Percentiles rank a stretch among this genome's conserved stretches.
phyloP scores from a whole-genome alignment of 2,888 invertebrate species.

The Agelastica alni region DNA sequence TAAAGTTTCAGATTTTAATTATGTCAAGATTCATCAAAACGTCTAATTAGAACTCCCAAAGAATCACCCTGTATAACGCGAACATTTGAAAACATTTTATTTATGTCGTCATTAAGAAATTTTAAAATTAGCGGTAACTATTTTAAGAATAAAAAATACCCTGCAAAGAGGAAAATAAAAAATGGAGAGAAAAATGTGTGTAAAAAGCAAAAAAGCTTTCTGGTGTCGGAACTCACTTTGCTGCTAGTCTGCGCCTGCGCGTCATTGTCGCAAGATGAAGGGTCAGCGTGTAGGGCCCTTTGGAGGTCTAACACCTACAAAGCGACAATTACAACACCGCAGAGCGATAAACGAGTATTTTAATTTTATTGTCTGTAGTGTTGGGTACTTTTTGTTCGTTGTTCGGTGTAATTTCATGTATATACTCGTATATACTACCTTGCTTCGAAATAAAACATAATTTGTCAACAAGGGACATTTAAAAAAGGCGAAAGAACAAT shows the following conservation, averaged over 20 bases:
- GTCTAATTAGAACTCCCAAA: no score
- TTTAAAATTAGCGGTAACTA: no score
- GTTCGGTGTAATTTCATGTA: conserved; percentile 13
- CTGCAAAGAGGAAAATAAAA: neutral
- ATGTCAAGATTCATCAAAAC: no score
- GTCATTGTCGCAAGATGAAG: conserved; percentile 63
- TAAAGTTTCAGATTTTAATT: no score
- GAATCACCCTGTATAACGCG: no score
- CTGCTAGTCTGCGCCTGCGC: conserved; percentile 59
- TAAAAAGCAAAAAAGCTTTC: conserved; percentile 27
- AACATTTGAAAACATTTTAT: no score
- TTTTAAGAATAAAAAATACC: neutral
- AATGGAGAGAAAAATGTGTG: neutral
- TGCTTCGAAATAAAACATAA: conserved; percentile 2
- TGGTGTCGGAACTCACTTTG: conserved; percentile 44
- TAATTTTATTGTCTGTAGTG: conserved; percentile 20
- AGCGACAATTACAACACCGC: conserved; percentile 52
- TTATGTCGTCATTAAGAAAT: no score
- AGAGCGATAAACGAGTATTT: conserved; percentile 31
- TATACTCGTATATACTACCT: neutral
- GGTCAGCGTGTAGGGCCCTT: conserved; percentile 78
- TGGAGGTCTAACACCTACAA: conserved; percentile 79
- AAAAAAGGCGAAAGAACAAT: no score
- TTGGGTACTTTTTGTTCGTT: conserved; percentile 3
- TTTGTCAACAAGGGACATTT: no score